Evolutionary conservation across 2,113 vertebrate genomes (phyloP).

Genomic region (Poecilia latipinna): DNA sequence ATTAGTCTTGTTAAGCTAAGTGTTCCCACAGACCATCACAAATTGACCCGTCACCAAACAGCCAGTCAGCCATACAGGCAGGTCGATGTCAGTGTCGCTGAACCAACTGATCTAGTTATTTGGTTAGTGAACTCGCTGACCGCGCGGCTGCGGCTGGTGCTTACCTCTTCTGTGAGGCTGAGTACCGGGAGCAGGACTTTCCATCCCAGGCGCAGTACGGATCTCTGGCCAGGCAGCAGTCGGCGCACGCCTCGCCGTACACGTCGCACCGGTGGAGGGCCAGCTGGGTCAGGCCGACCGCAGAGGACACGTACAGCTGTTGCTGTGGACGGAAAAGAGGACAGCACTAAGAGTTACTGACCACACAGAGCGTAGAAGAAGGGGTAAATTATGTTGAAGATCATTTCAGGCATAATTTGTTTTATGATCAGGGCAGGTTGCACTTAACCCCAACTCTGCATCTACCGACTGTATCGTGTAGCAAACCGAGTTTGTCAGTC

Average conservation of each 20-base stretch:
- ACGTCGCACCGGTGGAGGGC: conserved; percentile 94
- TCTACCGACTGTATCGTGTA: conserved; percentile 28
- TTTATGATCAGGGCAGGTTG: conserved; percentile 51
- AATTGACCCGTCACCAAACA: background rate
- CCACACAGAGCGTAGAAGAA: background rate
- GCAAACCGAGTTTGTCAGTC: conserved; percentile 23
- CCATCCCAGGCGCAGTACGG: conserved; percentile 99
- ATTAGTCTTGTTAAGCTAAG: background rate
- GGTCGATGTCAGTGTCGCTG: background rate
- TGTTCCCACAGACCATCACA: background rate
- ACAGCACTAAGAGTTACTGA: background rate
- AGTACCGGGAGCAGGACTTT: conserved; percentile 95
- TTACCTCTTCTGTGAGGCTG: conserved; percentile 94
- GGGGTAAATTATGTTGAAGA: background rate
- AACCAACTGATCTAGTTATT: conserved; percentile 6
- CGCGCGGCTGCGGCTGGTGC: conserved; percentile 30
- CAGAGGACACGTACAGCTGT: conserved; percentile 95
- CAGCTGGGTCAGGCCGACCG: conserved; percentile 91
- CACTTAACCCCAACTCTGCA: background rate
- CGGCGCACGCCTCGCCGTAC: conserved; percentile 93
- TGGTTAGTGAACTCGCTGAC: conserved; percentile 34
- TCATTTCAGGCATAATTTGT: conserved; percentile 15
- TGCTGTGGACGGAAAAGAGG: conserved; percentile 81
- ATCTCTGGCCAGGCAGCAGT: conserved; percentile 96
- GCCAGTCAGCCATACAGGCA: conserved; percentile 33